Evolutionary conservation across 2,797 vertebrate species (phyloP).

Genomic region (Falco cherrug): DNA sequence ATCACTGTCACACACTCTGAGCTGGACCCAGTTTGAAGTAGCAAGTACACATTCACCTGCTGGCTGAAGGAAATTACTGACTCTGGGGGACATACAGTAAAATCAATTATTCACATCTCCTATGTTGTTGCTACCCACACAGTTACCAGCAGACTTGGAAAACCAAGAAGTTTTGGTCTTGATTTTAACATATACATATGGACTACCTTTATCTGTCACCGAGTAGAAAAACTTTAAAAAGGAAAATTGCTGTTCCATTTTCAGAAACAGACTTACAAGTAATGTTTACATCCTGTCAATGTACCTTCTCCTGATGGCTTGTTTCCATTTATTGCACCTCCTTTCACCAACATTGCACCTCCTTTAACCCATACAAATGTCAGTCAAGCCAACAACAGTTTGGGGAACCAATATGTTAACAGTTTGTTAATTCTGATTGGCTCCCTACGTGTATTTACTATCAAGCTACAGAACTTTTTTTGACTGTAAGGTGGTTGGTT

Average conservation of each 20-base stretch:
- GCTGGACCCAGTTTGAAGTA: conserved; percentile 56
- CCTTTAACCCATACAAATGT: not conserved
- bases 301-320: not conserved
- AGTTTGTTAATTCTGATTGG: not conserved
- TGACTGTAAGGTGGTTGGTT: not conserved
- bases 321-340: not conserved
- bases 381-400: not conserved
- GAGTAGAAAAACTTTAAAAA: conserved; percentile 8
- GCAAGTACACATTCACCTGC: conserved; percentile 53
- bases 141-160: conserved; percentile 26
- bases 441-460: not conserved
- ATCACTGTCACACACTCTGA: conserved; percentile 33
- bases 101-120: conserved; percentile 74
- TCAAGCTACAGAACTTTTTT: not conserved
- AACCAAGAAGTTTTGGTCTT: conserved; percentile 30
- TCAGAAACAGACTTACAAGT: not conserved
- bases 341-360: not conserved
- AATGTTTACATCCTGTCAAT: not conserved
- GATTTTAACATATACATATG: conserved; percentile 46
- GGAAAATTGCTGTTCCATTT: conserved; percentile 32
- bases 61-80: conserved; percentile 71
- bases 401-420: not conserved
- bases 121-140: conserved; percentile 37
- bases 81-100: conserved; percentile 57
- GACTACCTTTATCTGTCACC: conserved; percentile 3